A percentile compares a stretch with the other conserved stretches of the same genome.
Evolutionary conservation across 2,113 vertebrate species (phyloP).

Genomic region (Chaetodon auriga): DNA sequence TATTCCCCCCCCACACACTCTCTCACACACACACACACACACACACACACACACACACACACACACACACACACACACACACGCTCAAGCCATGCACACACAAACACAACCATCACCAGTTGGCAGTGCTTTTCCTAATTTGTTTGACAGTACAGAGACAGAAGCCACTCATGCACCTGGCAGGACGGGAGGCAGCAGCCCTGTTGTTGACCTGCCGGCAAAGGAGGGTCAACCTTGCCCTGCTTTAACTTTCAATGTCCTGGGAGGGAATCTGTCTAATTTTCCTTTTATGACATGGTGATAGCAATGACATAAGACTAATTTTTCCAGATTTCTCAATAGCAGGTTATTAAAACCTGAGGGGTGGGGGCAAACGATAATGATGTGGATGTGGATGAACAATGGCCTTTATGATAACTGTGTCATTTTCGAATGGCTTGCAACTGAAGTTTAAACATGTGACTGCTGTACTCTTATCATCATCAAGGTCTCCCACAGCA

Average conservation of each 20-base stretch:
- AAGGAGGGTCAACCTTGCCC: not conserved
- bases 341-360: not conserved
- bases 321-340: constrained; percentile 21
- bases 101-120: constrained; percentile 47
- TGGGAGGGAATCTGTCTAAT: not conserved
- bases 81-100: constrained; percentile 1
- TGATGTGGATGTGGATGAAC: not conserved
- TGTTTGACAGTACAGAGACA: constrained; percentile 27
- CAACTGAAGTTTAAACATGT: constrained; percentile 15
- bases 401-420: not conserved
- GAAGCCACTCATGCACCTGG: constrained; percentile 57
- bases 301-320: not conserved
- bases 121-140: constrained; percentile 48
- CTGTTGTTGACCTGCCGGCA: constrained; percentile 34
- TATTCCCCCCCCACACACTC: constrained; percentile 13
- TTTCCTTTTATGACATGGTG: not conserved
- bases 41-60: constrained; percentile 15
- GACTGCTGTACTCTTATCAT: constrained; percentile 38
- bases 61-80: constrained; percentile 4
- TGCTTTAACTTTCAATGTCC: constrained; percentile 12
- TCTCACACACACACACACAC: constrained; percentile 1
- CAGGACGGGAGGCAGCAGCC: not conserved
- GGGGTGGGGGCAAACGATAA: not conserved
- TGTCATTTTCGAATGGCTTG: constrained; percentile 28
- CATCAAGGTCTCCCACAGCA: constrained; percentile 36